These are phyloP conservation scores for Drosophila bocki DNA, from an alignment of 1,140 invertebrate genomes.

Conservation along the genomic window DNA sequence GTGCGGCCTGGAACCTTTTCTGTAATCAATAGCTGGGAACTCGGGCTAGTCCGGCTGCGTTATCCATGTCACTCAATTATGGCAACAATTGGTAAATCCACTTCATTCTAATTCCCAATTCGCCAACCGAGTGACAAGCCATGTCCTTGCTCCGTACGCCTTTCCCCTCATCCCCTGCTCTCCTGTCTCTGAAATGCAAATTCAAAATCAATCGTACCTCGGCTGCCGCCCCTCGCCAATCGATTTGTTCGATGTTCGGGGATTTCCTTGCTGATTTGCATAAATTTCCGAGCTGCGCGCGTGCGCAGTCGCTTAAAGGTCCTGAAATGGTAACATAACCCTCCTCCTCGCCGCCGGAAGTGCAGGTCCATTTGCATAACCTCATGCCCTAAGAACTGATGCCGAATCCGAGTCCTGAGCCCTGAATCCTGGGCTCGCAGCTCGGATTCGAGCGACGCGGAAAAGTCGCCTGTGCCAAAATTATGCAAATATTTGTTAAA, in stretches of 20 bases:
- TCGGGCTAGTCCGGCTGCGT: too few species aligned
- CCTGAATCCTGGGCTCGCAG: neutral
- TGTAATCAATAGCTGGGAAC: too few species aligned
- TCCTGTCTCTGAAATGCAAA: too few species aligned
- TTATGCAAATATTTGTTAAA: slow-evolving; percentile 82
- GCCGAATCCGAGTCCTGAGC: neutral
- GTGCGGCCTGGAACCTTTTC: too few species aligned
- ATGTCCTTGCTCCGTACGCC: too few species aligned
- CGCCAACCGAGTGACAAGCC: too few species aligned
- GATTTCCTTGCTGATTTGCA: slow-evolving; percentile 65
- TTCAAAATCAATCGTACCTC: slow-evolving; percentile 45
- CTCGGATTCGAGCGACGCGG: slow-evolving; percentile 9
- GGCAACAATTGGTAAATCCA: too few species aligned
- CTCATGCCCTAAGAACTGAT: slow-evolving; percentile 24
- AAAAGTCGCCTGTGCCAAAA: slow-evolving; percentile 77
- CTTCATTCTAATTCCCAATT: too few species aligned
- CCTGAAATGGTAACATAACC: slow-evolving; percentile 26
- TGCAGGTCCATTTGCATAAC: slow-evolving; percentile 84
- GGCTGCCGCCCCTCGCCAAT: slow-evolving; percentile 36
- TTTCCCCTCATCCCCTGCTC: too few species aligned
- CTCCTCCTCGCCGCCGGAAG: slow-evolving; percentile 37
- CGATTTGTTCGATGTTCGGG: slow-evolving; percentile 59
- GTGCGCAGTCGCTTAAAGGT: slow-evolving; percentile 52
- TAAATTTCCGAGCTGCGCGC: slow-evolving; percentile 69
- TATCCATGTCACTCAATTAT: too few species aligned